Base-by-base conservation (phyloP, 1,140 invertebrate genomes). In the Scaptomyza hsui region DNA sequence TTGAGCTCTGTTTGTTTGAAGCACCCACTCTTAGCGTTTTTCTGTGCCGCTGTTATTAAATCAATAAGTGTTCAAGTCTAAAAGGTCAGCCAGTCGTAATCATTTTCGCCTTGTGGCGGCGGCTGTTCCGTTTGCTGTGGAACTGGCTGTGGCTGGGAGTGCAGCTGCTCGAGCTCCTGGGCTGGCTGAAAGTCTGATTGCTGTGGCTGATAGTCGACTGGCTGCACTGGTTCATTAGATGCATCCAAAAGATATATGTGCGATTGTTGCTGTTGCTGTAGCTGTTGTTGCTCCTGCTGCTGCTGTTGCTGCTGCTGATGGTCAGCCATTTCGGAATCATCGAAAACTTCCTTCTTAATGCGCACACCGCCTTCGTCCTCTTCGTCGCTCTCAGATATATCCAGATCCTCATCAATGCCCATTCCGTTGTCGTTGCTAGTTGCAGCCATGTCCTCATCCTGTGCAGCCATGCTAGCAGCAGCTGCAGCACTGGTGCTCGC, bases 321-420 rank as follows among this genome's bases (percentile, higher is more conserved):
- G 0, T 5, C 9, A 44, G 26, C 39, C 21, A 68, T 26, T 0
- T 82, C 81, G 5, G 42, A 18, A 13, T 89, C 78, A 52, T 89
- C 81, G 0, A 90, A 76, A 2, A 83, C 39, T 45, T 90, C 89
- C 18, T 74, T 80, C 35, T 90, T 90, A 3, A 90, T 81, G 4
- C 78, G 75, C 18, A 89, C 62, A 0, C 70, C 59, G 1, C 67
- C 71, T 19, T 88, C 72, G 18, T 92, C 91, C 69, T 96, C 95
- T 44, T 95, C 95, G n/a, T 96, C 95, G 44, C 95, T 96, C 65
- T 97, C 96, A 10, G 95, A 96, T 21, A 96, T 95, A 48, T 95
- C 95, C 37, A 96, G 92, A 92, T 97, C 95, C 42, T 95, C 94
- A 60, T 95, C 94, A 45, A 96, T 95, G 18, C 88, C 88, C 64